Conservation (phyloP, 2,888 invertebrate species). For the Caenorhabditis panamensis region DNA sequence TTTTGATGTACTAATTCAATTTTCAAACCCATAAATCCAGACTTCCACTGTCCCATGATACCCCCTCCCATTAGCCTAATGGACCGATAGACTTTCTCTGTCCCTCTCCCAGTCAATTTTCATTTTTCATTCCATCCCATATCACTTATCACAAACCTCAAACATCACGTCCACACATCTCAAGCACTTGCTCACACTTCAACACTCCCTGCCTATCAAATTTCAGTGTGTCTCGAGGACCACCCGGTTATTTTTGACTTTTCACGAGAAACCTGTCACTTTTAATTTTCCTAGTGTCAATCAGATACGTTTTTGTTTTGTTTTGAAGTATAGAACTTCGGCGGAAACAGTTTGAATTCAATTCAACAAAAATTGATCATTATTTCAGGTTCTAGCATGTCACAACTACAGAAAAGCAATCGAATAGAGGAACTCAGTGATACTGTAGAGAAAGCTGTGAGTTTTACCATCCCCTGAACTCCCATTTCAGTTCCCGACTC, state of each 20-base stretch:
- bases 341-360: neutral
- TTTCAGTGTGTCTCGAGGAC: constrained; percentile 42
- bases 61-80: too few relatives aligned
- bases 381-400: constrained; percentile 14
- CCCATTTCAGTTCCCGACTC: neutral
- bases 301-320: neutral
- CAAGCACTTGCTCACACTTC: constrained; percentile 29
- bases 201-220: constrained; percentile 26
- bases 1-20: too few relatives aligned
- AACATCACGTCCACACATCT: constrained; percentile 37
- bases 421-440: constrained; percentile 46
- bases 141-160: constrained; percentile 48
- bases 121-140: neutral
- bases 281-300: neutral
- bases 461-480: constrained; percentile 19
- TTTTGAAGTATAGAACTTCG: neutral
- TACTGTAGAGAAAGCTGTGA: constrained; percentile 54
- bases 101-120: too few relatives aligned
- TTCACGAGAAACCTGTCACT: neutral
- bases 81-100: too few relatives aligned
- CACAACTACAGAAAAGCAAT: constrained; percentile 46
- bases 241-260: constrained; percentile 9
- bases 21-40: too few relatives aligned
- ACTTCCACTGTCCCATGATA: too few relatives aligned
- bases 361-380: neutral